Conservation (phyloP, 2,113 vertebrate species). For the Eulacestoma nigropectus region DNA sequence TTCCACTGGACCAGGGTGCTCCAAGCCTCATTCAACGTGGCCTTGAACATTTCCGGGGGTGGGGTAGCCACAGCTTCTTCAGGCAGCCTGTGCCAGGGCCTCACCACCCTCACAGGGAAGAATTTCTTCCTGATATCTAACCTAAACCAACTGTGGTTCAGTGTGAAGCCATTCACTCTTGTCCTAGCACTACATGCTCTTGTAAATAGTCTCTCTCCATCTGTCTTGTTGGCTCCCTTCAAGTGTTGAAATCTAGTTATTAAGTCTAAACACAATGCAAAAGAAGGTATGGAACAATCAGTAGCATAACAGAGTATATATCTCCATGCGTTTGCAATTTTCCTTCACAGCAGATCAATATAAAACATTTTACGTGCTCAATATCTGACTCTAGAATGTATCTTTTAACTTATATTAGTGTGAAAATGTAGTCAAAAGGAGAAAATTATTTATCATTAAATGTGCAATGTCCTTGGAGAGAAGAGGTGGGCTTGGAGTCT, state of each 20-base stretch:
- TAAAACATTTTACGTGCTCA: neutral
- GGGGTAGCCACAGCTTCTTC: neutral
- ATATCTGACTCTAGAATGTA: neutral
- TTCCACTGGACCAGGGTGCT: neutral
- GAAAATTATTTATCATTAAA: neutral
- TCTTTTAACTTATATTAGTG: neutral
- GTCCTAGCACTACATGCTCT: neutral
- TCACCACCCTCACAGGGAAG: neutral
- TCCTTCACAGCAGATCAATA: neutral
- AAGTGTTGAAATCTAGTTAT: neutral
- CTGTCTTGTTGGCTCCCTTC: neutral
- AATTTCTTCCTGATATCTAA: neutral
- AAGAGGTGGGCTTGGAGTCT: neutral
- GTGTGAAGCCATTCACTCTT: neutral
- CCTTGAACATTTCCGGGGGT: neutral
- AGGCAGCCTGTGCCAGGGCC: neutral
- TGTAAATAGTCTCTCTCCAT: neutral
- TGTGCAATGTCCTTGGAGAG: neutral
- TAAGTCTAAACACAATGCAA: neutral
- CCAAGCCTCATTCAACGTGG: neutral
- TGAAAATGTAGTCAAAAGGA: neutral
- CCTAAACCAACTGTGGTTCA: neutral
- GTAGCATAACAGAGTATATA: neutral
- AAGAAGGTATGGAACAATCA: neutral
- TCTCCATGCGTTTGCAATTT: neutral